Conservation (phyloP, 2,888 invertebrate genomes). For the Liopterus haemorrhoidalis region DNA sequence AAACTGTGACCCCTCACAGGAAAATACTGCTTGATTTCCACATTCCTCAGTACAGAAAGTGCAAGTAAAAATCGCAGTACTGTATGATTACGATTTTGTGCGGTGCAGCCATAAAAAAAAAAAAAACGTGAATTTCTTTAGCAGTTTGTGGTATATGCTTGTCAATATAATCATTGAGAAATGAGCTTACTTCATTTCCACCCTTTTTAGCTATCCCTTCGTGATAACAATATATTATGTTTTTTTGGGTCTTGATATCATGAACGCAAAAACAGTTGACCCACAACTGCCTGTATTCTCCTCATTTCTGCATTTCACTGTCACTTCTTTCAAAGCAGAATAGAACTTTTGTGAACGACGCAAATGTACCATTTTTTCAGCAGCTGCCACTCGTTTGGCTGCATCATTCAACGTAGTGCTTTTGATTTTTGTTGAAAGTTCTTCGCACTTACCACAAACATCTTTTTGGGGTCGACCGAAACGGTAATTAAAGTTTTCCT, state of each 20-base stretch:
- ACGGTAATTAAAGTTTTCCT: conserved; percentile 23
- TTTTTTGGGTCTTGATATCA: conserved; percentile 17
- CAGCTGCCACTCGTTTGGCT: conserved; percentile 30
- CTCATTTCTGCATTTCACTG: conserved; percentile 17
- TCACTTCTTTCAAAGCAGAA: conserved; percentile 22
- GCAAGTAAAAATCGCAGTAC: background rate
- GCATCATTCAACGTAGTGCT: conserved; percentile 22
- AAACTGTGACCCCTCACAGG: conserved; percentile 2
- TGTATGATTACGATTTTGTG: conserved; percentile 10
- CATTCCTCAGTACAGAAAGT: background rate
- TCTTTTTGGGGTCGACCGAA: conserved; percentile 28
- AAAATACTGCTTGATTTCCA: background rate
- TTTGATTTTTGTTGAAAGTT: conserved; percentile 24
- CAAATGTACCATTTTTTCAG: conserved; percentile 30
- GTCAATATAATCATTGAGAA: conserved; percentile 7
- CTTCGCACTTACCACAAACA: conserved; percentile 26
- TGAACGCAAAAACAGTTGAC: conserved; percentile 27
- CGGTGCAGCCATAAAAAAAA: conserved; percentile 4
- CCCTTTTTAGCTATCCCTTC: conserved; percentile 24
- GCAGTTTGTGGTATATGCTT: background rate
- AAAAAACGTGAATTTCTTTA: conserved; percentile 6
- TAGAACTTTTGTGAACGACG: conserved; percentile 32
- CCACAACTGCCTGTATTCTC: conserved; percentile 29
- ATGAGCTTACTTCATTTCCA: conserved; percentile 21
- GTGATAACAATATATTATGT: conserved; percentile 24